Evolutionary conservation across 2,113 vertebrate species (phyloP).

Genomic region (Parus major): DNA sequence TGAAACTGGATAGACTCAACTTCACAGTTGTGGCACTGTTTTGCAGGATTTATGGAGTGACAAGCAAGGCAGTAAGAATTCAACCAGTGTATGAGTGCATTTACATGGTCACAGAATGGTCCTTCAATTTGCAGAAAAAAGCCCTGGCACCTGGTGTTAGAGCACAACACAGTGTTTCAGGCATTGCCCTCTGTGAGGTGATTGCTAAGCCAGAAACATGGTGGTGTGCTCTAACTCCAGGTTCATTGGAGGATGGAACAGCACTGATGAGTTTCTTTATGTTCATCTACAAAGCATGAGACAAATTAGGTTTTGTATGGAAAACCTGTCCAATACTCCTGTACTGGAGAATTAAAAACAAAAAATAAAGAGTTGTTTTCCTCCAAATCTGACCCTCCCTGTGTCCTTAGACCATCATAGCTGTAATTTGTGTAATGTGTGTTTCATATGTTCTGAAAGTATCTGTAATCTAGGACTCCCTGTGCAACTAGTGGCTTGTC

Average conservation of each 20-base stretch:
- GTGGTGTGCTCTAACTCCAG: not conserved
- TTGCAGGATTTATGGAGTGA: not conserved
- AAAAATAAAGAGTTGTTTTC: not conserved
- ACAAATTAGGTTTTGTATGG: not conserved
- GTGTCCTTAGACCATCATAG: not conserved
- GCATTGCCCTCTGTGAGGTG: not conserved
- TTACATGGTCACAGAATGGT: not conserved
- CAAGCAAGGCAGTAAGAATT: not conserved
- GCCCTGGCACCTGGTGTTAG: not conserved
- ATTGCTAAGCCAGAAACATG: not conserved
- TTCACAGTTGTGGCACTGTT: not conserved
- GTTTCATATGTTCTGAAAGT: not conserved
- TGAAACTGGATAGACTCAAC: not conserved
- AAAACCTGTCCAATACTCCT: not conserved
- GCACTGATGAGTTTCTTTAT: not conserved
- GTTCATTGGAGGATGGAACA: not conserved
- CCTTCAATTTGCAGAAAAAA: not conserved
- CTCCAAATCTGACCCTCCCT: not conserved
- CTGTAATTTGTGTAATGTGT: not conserved
- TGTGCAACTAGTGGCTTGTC: not conserved
- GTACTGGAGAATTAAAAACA: not conserved
- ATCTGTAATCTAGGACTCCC: not conserved
- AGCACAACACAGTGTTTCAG: rapidly evolving
- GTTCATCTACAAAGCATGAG: not conserved
- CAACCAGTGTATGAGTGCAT: rapidly evolving